Evolutionary conservation across 2,113 vertebrate species (phyloP).

Genomic region (Perca flavescens): DNA sequence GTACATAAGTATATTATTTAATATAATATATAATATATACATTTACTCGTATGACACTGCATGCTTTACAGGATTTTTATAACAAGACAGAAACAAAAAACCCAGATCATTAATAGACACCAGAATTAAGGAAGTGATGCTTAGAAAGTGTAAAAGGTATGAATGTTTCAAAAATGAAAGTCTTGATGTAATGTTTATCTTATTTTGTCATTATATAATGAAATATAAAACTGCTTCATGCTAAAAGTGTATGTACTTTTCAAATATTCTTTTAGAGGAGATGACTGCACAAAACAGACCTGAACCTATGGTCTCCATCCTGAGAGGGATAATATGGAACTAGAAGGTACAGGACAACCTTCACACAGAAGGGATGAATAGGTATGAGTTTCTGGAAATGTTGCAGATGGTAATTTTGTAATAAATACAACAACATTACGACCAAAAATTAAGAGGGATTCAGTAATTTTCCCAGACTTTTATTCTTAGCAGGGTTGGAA

Average conservation of each 20-base stretch:
- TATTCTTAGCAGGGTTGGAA: constrained; percentile 4
- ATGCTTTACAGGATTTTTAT: neutral
- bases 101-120: constrained; percentile 3
- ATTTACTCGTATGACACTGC: neutral
- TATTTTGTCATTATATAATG: neutral
- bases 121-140: constrained; percentile 36
- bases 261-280: constrained; percentile 37
- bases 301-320: constrained; percentile 63
- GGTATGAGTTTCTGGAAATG: neutral
- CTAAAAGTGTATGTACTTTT: neutral
- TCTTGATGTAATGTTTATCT: neutral
- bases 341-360: constrained; percentile 50
- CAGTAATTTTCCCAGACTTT: neutral
- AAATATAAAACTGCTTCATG: neutral
- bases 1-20: too few species aligned
- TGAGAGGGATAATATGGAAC: constrained; percentile 53
- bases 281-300: constrained; percentile 40
- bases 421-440: neutral
- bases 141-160: neutral
- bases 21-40: too few species aligned
- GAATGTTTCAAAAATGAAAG: constrained; percentile 6
- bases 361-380: neutral
- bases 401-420: constrained; percentile 16
- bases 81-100: constrained; percentile 22
- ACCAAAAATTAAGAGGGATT: neutral